Conservation (phyloP, 2,113 vertebrate genomes). For the Anolis carolinensis region DNA sequence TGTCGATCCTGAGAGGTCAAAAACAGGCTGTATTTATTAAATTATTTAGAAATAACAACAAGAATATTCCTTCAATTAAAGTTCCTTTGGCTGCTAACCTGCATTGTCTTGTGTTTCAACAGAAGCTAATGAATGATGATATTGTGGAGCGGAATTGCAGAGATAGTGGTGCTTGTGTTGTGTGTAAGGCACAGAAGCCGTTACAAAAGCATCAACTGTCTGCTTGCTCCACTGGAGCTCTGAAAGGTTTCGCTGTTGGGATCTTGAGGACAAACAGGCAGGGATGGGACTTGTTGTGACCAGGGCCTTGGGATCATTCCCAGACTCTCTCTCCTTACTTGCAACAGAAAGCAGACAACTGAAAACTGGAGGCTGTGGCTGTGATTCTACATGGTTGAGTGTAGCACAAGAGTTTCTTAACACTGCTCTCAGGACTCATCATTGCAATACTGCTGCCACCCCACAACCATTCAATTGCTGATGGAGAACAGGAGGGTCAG, state of each 20-base stretch:
- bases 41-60: constrained; percentile 25
- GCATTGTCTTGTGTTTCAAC: constrained; percentile 21
- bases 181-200: not conserved
- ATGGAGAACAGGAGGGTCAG: too few species aligned
- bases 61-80: constrained; percentile 13
- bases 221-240: constrained; percentile 20
- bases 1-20: not conserved
- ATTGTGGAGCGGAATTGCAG: constrained; percentile 5
- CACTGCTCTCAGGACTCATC: too few species aligned
- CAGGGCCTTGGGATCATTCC: not conserved
- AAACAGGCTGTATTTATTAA: not conserved
- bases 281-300: constrained; percentile 14
- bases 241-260: constrained; percentile 10
- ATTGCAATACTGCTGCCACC: too few species aligned
- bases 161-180: not conserved
- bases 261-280: not conserved
- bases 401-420: too few species aligned
- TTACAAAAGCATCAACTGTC: constrained; percentile 11
- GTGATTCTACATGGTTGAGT: too few species aligned
- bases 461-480: too few species aligned
- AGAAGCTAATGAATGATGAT: constrained; percentile 36
- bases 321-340: not conserved
- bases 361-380: not conserved
- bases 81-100: constrained; percentile 6
- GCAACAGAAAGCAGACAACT: constrained; percentile 25